These are phyloP conservation scores for Tinea pellionella DNA, from an alignment of 2,888 invertebrate species.

Conservation along the genomic window DNA sequence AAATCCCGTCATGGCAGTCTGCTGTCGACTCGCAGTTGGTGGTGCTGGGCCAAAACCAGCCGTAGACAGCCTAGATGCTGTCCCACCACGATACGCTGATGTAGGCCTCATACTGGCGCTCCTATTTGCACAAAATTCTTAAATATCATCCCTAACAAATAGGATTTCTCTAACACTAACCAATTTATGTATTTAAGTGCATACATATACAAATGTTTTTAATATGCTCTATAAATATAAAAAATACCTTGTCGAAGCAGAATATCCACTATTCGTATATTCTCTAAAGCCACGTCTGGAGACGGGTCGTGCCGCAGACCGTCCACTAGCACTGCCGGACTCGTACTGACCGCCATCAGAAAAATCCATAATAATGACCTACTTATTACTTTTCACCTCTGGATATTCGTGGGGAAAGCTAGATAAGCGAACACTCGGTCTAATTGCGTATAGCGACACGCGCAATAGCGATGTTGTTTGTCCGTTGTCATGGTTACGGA, in stretches of 20 bases:
- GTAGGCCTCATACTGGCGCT: conserved; percentile 55
- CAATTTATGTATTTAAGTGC: background rate
- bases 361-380: conserved; percentile 49
- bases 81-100: conserved; percentile 59
- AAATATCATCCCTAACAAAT: background rate
- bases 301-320: conserved; percentile 44
- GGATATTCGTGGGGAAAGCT: conserved; percentile 21
- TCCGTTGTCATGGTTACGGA: conserved; percentile 40
- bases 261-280: conserved; percentile 38
- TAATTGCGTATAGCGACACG: conserved; percentile 28
- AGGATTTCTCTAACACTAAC: background rate
- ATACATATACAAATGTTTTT: background rate
- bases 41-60: conserved; percentile 58
- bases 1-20: conserved; percentile 54
- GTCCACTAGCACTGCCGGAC: conserved; percentile 25
- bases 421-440: background rate
- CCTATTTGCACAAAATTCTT: conserved; percentile 22
- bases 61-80: conserved; percentile 57
- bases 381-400: conserved; percentile 28
- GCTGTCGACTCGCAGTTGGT: conserved; percentile 48
- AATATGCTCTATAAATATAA: no score
- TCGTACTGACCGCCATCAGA: conserved; percentile 34
- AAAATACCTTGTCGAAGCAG: conserved; percentile 42
- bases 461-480: conserved; percentile 45
- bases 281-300: conserved; percentile 54